phyloP scores from a whole-genome alignment of 1,140 invertebrate species.

The Aleiodes sp. region DNA sequence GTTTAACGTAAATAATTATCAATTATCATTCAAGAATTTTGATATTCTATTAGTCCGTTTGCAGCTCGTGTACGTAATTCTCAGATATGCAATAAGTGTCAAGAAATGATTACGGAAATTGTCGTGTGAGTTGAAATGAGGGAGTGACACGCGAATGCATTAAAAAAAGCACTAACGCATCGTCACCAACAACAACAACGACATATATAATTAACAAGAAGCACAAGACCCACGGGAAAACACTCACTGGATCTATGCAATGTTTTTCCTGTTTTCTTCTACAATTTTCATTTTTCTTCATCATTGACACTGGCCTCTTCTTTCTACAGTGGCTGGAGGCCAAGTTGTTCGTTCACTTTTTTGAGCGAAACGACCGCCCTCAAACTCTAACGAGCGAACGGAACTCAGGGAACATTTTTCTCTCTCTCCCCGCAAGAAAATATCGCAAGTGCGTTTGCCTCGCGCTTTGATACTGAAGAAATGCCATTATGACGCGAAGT shows the following conservation, averaged over 20 bases:
- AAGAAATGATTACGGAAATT: background rate
- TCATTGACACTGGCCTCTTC: background rate
- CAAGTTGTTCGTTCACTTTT: constrained; percentile 34
- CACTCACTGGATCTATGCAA: background rate
- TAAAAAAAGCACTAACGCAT: background rate
- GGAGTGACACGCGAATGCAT: constrained; percentile 6
- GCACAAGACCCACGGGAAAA: background rate
- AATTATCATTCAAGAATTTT: background rate
- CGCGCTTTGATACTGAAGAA: constrained; percentile 9
- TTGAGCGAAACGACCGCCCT: constrained; percentile 23
- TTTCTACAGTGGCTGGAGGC: no score
- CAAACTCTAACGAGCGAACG: constrained; percentile 22
- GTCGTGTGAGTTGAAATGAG: background rate
- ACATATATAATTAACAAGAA: no score
- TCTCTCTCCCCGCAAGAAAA: constrained; percentile 15
- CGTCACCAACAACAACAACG: no score
- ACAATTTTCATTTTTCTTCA: background rate
- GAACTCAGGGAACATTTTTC: background rate
- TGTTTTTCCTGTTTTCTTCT: background rate
- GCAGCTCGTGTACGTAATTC: constrained; percentile 10
- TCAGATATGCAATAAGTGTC: background rate
- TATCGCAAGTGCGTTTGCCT: background rate
- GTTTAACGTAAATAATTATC: background rate
- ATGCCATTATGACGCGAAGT: constrained; percentile 33
- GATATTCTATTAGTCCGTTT: background rate